Conservation (phyloP, 2,888 invertebrate genomes). For the Tetragonisca angustula region DNA sequence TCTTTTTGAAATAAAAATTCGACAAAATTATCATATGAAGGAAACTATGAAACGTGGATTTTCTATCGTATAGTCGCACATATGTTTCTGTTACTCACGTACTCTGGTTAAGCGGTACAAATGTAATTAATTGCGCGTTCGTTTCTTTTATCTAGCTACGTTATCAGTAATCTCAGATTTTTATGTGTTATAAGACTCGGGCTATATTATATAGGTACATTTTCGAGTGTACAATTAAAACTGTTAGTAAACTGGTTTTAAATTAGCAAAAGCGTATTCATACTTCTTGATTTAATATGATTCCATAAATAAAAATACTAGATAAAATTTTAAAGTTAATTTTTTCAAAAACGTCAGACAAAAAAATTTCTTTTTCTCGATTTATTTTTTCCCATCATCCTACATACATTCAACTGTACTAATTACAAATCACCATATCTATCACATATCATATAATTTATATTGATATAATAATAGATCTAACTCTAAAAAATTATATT, state of each 20-base stretch:
- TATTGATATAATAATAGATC: not conserved
- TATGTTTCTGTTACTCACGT: not conserved
- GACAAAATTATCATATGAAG: not conserved
- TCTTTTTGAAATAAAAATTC: no score
- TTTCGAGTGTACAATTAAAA: not conserved
- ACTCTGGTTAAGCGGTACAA: not conserved
- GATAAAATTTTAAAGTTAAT: no score
- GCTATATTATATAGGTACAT: not conserved
- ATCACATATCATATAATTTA: no score
- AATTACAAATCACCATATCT: no score
- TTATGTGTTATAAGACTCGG: not conserved
- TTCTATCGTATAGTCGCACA: not conserved
- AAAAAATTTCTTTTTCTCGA: no score
- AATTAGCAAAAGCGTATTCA: not conserved
- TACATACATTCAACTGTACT: no score
- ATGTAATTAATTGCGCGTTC: not conserved
- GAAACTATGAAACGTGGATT: not conserved
- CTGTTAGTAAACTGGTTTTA: not conserved
- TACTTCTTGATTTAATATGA: not conserved
- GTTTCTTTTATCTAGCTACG: slow-evolving; percentile 21
- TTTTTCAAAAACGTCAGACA: no score
- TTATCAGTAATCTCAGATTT: not conserved
- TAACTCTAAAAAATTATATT: not conserved
- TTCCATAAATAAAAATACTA: no score
- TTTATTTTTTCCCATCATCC: no score